phyloP scores from a whole-genome alignment of 2,113 vertebrate genomes.

The Notothenia rossii region DNA sequence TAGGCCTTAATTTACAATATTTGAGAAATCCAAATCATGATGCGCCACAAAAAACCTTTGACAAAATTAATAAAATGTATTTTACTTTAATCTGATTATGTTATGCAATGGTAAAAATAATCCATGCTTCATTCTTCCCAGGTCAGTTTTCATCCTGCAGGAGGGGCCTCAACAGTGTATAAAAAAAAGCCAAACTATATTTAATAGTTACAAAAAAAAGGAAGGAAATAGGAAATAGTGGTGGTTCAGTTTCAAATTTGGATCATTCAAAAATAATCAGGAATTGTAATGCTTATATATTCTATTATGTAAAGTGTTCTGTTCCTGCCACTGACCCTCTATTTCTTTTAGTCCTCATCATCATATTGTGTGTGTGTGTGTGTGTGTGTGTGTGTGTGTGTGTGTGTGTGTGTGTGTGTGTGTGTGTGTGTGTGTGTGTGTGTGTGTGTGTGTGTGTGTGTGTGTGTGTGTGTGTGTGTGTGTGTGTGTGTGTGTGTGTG shows the following conservation, averaged over 20 bases:
- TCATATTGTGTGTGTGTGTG: background rate
- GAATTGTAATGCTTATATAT: conserved; percentile 18
- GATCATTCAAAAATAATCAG: conserved; percentile 25
- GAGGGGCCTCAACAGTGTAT: conserved; percentile 31
- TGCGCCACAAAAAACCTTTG: background rate
- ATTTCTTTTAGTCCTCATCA: conserved; percentile 42
- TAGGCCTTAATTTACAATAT: background rate
- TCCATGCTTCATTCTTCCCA: conserved; percentile 9
- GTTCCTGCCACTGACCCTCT: conserved; percentile 58
- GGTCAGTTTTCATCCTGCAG: conserved; percentile 29
- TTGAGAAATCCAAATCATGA: background rate
- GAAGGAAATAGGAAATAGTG: background rate
- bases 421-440: conserved; percentile 13
- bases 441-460: background rate
- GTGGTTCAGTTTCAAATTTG: conserved; percentile 22
- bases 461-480: too few relatives aligned
- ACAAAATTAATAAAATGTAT: background rate
- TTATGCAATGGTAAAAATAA: background rate
- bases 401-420: background rate
- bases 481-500: background rate
- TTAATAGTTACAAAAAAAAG: background rate
- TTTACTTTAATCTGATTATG: background rate
- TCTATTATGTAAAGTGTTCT: conserved; percentile 4
- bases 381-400: conserved; percentile 13
- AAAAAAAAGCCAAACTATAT: conserved; percentile 9